Evolutionary conservation across 2,888 invertebrate species (phyloP), one percentile per base, ranked within the genome.

Genomic region (Phoronis australis): DNA sequence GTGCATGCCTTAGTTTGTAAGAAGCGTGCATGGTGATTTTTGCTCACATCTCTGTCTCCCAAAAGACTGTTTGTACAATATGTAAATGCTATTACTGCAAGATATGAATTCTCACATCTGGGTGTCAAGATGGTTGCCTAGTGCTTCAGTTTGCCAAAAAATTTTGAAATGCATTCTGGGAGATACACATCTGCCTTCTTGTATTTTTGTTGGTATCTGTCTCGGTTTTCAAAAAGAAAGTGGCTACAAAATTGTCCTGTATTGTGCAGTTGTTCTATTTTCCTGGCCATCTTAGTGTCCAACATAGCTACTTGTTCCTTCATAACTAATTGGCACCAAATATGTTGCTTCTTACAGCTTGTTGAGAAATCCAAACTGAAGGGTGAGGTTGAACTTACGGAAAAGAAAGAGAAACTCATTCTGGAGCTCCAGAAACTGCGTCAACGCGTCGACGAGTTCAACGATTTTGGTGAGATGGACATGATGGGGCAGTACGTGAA

Each of bases 301-400:
- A n/a, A n/a, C n/a, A n/a, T n/a, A n/a, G n/a, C n/a, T n/a, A n/a
- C n/a, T n/a, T n/a, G n/a, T n/a, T n/a, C n/a, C n/a, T n/a, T n/a
- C n/a, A n/a, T n/a, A n/a, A n/a, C n/a, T n/a, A n/a, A n/a, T n/a
- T n/a, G n/a, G n/a, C n/a, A n/a, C n/a, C n/a, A n/a, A n/a, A n/a
- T n/a, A n/a, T 12, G 9, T 37, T 47, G 12, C 41, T 47, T 37
- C 43, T 50, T 54, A 4, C 59, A 80, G 79, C 80, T 85, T 61
- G 88, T 87, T 69, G 93, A 94, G 78, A 82, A 85, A 21, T 85
- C 84, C 50, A 92, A 91, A 78, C 86, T 83, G 56, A 85, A 88
- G 60, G 87, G 92, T 75, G 94, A 95, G 78, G 91, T 91, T 66
- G 81, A 82, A 54, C 76, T 94, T 48, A 82, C 84, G 57, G 81